Evolutionary conservation across 1,140 invertebrate genomes (phyloP), one percentile per base, ranked within the genome.

Genomic region (Ruditapes philippinarum): DNA sequence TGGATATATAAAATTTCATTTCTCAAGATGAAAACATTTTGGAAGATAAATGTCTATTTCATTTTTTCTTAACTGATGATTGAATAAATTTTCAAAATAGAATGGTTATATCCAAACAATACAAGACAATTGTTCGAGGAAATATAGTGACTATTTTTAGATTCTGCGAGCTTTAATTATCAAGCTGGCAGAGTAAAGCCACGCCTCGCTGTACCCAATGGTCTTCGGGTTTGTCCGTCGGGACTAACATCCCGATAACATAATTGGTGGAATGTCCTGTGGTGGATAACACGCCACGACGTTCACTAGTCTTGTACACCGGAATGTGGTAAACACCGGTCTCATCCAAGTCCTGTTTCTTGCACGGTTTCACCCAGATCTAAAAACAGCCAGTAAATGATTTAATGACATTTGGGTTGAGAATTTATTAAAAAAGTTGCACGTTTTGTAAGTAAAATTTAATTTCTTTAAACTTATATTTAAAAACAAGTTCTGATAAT

Each of bases 271-370:
- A 96, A 90, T 96, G 95, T 70, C 95, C 95, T 78, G 95, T 96
- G 49, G 96, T 96, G 38, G 95, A 95, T 17, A 96, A 92, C 5
- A 93, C 93, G 42, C 96, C 96, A 81, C 95, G 96, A 92, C 98
- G 96, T 60, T 97, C 98, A 91, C 97, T 98, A 0, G 98, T 99
- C 96, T 98, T 98, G 95, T 99, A 99, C 1, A 99, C 97, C 0
- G 98, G 98, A 94, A 98, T 98, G 86, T 97, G 96, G 92, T 98
- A 99, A 7, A 93, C 91, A 5, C 73, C 65, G 31, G 92, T 91
- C 22, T 93, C 90, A 14, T 90, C 90, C 51, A 95, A 90, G 38
- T 95, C 94, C n/a, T 92, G 88, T 42, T 85, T 93, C 91, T 95
- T 95, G 28, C 89, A 89, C 33, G 95, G 95, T 79, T 94, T 94